Conservation (phyloP, 64 coral and sea anemone species). For the Stylophora pistillata region DNA sequence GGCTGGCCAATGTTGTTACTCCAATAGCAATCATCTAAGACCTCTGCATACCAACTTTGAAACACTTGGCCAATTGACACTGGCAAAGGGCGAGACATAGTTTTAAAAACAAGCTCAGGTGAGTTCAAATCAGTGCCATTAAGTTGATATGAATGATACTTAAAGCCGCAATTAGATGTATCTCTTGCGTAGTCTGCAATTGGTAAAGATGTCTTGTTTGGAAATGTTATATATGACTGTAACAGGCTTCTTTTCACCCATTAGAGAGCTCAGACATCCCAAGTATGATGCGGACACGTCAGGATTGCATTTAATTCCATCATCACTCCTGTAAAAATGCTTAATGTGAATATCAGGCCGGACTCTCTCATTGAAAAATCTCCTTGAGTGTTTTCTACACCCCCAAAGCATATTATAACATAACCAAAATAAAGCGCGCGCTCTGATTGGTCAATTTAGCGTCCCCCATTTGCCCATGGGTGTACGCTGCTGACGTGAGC, state of each 20-base stretch:
- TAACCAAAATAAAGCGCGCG: too few relatives aligned
- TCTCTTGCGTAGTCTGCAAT: background rate
- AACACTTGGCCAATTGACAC: background rate
- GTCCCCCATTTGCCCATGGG: too few relatives aligned
- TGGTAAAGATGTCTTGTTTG: background rate
- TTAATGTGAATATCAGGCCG: slow-evolving; percentile 5
- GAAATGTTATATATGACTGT: slow-evolving; percentile 7
- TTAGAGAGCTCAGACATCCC: background rate
- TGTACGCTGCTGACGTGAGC: too few relatives aligned
- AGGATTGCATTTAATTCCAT: too few relatives aligned
- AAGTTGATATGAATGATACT: slow-evolving; percentile 2
- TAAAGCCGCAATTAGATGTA: background rate
- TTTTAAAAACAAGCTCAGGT: background rate
- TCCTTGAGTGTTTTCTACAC: background rate
- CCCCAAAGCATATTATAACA: background rate
- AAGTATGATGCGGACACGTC: background rate
- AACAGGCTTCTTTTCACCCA: background rate
- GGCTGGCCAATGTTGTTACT: too few relatives aligned
- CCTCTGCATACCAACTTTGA: background rate
- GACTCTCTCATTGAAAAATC: background rate
- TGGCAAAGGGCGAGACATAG: background rate
- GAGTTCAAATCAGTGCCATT: background rate
- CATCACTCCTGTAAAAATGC: background rate
- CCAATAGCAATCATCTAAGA: background rate
- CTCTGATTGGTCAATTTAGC: too few relatives aligned